A percentile compares a stretch with the other conserved stretches of the same genome.
Evolutionary conservation across 2,888 invertebrate species (phyloP).

Genomic region (Alitta virens): DNA sequence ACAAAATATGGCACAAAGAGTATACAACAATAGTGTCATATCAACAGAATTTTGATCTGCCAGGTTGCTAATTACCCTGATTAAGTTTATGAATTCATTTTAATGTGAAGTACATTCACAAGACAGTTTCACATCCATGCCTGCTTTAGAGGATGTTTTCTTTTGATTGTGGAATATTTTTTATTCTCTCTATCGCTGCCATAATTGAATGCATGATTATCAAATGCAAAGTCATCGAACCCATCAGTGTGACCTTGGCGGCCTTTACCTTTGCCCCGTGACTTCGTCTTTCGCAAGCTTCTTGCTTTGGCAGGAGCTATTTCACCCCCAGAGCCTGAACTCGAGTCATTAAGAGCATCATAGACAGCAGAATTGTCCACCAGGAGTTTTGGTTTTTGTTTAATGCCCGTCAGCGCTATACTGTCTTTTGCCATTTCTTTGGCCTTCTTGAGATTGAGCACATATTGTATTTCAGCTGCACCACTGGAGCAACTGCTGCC

Average conservation of each 20-base stretch:
- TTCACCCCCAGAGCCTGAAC: slow-evolving; percentile 10
- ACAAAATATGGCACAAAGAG: no score
- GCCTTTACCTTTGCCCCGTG: slow-evolving; percentile 51
- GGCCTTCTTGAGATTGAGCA: slow-evolving; percentile 1
- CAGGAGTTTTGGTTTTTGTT: not conserved
- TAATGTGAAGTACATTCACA: no score
- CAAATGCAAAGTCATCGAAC: slow-evolving; percentile 37
- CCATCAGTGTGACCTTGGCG: slow-evolving; percentile 36
- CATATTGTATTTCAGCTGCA: slow-evolving; percentile 7
- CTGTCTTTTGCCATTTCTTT: not conserved
- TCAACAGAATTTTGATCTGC: no score
- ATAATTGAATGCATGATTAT: slow-evolving; percentile 16
- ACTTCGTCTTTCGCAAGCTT: slow-evolving; percentile 48
- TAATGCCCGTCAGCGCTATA: not conserved
- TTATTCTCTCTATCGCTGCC: slow-evolving; percentile 7
- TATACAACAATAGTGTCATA: no score
- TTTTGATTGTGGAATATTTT: not conserved
- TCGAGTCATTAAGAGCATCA: slow-evolving; percentile 8
- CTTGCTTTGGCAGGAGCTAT: slow-evolving; percentile 19
- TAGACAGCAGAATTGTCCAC: not conserved
- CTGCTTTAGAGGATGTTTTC: no score
- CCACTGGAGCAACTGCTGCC: slow-evolving; percentile 12
- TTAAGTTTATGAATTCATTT: no score
- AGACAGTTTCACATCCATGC: no score
- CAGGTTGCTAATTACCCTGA: no score